A percentile compares a stretch with the other conserved stretches of the same genome.
These are phyloP conservation scores for Actias luna DNA, from an alignment of 2,888 invertebrate species.

Conservation along the genomic window DNA sequence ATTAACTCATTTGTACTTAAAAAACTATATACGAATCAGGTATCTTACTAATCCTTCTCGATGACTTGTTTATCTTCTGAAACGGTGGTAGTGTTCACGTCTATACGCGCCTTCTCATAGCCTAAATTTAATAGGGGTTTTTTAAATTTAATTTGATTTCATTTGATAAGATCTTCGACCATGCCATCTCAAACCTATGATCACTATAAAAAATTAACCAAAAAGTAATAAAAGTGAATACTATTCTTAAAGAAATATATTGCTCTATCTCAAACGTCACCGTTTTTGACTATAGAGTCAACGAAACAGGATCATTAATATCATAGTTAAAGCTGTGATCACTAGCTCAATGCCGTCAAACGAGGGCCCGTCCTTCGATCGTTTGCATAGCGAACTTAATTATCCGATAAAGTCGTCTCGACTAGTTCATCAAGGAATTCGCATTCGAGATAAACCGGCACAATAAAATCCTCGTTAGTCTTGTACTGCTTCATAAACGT, in stretches of 20 bases:
- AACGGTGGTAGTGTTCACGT: too few relatives aligned
- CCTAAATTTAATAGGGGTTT: too few relatives aligned
- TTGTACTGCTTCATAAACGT: slow-evolving; percentile 26
- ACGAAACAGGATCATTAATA: not conserved
- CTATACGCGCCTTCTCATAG: too few relatives aligned
- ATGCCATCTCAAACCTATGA: too few relatives aligned
- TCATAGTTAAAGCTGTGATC: not conserved
- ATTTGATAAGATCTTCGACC: too few relatives aligned
- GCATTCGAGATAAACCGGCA: slow-evolving; percentile 30
- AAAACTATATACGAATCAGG: too few relatives aligned
- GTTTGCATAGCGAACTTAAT: not conserved
- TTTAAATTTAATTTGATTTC: too few relatives aligned
- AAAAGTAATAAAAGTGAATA: not conserved
- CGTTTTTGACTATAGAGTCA: not conserved
- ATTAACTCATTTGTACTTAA: too few relatives aligned
- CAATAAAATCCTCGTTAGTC: slow-evolving; percentile 28
- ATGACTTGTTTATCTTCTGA: too few relatives aligned
- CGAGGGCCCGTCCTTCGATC: not conserved
- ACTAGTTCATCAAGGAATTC: slow-evolving; percentile 21
- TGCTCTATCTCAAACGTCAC: not conserved
- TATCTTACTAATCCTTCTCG: too few relatives aligned
- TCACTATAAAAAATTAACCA: too few relatives aligned
- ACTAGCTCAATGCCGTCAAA: not conserved
- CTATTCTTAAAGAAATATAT: not conserved
- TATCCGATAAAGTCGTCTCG: slow-evolving; percentile 2